Base-by-base conservation (phyloP, 1,140 invertebrate genomes). In the Ericerus pela region DNA sequence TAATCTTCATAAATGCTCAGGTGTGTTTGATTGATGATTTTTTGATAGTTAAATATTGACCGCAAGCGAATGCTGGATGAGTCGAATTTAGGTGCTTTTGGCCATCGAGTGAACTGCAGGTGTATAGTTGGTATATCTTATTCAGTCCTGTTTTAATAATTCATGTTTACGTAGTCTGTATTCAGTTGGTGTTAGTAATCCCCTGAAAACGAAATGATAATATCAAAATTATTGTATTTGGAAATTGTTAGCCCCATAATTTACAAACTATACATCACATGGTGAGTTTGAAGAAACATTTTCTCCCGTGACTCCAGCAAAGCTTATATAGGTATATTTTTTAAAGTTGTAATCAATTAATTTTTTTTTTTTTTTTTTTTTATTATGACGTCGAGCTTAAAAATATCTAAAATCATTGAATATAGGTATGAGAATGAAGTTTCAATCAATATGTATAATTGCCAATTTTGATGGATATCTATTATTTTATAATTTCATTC, bases 131-230 rank as follows among this genome's bases (percentile, higher is more conserved):
- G n/a, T 33, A 10, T n/a, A 33, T 33, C n/a, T 33, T n/a, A n/a
- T 28, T 26, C 27, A 57, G 18, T 53, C 57, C 8, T 54, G 53
- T 11, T 59, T 57, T 62, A 54, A 12, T 26, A 58, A 38, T 47
- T 58, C 52, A 12, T 72, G 73, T 62, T 73, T 72, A 43, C 72
- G 67, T 54, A 79, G 68, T 62, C 80, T 71, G 62, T 81, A 81
- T 64, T 82, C 80, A 1, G 79, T 81, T 5, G 80, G 80, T 16
- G 79, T 81, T 37, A 82, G 65, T 77, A 82, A 79, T 33, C 80
- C 80, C 62, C 73, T 75, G 64, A 61, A 69, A 70, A n/a, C 55
- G 36, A 54, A 24, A 41, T 8, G 20, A 41, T 18, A 6, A 41
- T 33, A 33, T 10, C 8, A 33, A 33, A 33, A 33, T 33, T n/a